Evolutionary conservation across 1,140 invertebrate species (phyloP), one percentile per base, ranked within the genome.

Genomic region (Bombus confusus): DNA sequence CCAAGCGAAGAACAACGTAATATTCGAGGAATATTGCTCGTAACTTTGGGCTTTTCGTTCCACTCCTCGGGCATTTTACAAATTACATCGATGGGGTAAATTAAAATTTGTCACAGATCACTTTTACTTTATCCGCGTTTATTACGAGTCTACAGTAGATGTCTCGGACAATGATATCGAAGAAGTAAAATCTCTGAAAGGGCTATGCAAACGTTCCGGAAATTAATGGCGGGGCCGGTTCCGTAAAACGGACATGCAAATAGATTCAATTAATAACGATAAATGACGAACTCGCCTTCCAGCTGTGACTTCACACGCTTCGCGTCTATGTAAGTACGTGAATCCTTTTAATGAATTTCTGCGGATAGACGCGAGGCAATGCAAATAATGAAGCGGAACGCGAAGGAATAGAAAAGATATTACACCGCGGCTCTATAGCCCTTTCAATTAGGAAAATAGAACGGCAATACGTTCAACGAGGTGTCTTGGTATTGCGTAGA

Each of bases 1-100:
- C 12, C 76, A 12, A 47, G 25, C 52, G 34, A 73, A 80, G 76
- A 72, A 85, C 76, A 73, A 80, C 52, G 83, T 47, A 80, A 84
- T 80, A 80, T 64, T 69, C n/a, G 12, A 15, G 10, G 31, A 39
- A 80, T 80, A 80, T 72, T 47, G 8, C 57, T 43, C 62, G 15
- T 10, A 25, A n/a, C n/a, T 28, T n/a, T 8, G 25, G 15, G 34
- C 71, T 37, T 52, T 52, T 52, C 72, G 6, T 28, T 18, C 15
- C 12, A 0, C 8, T 22, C 25, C 0, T 25, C 3, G 1, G 1
- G 8, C 10, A 4, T 71, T 37, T 71, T 28, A 28, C 34, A 39
- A 39, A 71, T 41, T 39, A 12, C 68, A 39, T 22, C 28, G 22
- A 10, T 2, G 13, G 15, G 52, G 10, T 34, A 72, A 31, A 62